Evolutionary conservation across 2,113 vertebrate genomes (phyloP).

Genomic region (Sinocyclocheilus rhinocerous): DNA sequence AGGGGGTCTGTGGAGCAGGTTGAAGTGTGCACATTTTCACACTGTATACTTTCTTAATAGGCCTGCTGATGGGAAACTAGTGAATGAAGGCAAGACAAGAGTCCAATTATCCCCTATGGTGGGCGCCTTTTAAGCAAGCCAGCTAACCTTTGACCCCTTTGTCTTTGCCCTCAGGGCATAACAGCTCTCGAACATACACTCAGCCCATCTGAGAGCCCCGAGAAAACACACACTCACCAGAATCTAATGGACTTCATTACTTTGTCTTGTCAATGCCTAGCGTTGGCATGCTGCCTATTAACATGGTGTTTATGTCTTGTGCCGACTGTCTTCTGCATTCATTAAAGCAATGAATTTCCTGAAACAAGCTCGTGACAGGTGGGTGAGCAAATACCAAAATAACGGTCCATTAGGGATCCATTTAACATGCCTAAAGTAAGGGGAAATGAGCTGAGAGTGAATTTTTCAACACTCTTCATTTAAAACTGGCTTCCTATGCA

Average conservation of each 20-base stretch:
- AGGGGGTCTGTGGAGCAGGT: neutral
- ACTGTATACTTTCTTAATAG: neutral
- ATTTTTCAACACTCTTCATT: neutral
- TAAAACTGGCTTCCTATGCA: neutral
- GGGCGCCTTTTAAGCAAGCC: slow-evolving; percentile 60
- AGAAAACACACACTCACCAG: slow-evolving; percentile 3
- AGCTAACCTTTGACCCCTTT: slow-evolving; percentile 41
- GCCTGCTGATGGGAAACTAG: neutral
- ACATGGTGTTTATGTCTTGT: neutral
- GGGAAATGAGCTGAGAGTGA: slow-evolving; percentile 1
- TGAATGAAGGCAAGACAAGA: slow-evolving; percentile 21
- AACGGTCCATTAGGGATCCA: slow-evolving; percentile 27
- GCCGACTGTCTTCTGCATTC: neutral
- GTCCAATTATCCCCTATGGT: slow-evolving; percentile 67
- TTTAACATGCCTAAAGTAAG: neutral
- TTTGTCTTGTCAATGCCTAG: slow-evolving; percentile 12
- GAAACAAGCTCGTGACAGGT: slow-evolving; percentile 7
- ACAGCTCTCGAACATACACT: neutral
- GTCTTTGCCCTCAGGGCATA: slow-evolving; percentile 5
- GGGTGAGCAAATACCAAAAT: slow-evolving; percentile 20
- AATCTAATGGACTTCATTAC: slow-evolving; percentile 41
- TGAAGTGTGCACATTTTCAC: neutral
- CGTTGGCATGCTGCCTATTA: slow-evolving; percentile 26
- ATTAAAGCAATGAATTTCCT: slow-evolving; percentile 12
- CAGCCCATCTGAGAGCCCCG: neutral